Evolutionary conservation across 2,888 invertebrate genomes (phyloP).

Genomic region (Phaedon cochleariae): DNA sequence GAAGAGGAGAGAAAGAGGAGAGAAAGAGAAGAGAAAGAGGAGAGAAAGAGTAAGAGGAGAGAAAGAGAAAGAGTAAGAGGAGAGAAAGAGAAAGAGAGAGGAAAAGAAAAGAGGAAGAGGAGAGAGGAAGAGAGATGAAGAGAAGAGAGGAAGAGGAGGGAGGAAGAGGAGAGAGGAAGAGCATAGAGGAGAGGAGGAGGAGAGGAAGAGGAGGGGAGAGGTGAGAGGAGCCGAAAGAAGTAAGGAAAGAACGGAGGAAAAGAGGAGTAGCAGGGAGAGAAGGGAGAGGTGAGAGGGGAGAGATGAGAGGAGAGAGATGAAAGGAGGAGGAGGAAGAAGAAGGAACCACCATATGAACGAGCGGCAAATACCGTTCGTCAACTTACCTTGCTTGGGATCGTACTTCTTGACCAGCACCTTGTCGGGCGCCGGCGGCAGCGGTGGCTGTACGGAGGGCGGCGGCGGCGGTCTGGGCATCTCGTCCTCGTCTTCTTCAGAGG

Average conservation of each 20-base stretch:
- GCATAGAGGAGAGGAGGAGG: neutral
- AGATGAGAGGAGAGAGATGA: neutral
- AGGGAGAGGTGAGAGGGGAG: neutral
- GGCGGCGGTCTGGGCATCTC: conserved; percentile 57
- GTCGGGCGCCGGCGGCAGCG: conserved; percentile 87
- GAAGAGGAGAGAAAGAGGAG: neutral
- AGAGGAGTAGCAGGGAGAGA: neutral
- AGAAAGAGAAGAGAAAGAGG: conserved; percentile 4
- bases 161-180: neutral
- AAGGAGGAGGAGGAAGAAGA: conserved; percentile 7
- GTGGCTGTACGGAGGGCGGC: conserved; percentile 64
- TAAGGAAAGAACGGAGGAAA: neutral
- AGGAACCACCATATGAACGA: too few species aligned
- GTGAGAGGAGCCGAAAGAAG: neutral
- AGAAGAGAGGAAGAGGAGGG: neutral
- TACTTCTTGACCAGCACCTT: conserved; percentile 97
- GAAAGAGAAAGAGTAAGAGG: conserved; percentile 2
- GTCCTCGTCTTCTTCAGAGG: too few species aligned
- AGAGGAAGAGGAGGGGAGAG: conserved; percentile 5
- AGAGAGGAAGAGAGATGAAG: neutral
- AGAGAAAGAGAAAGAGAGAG: neutral
- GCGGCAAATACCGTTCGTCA: too few species aligned
- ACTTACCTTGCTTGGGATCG: conserved; percentile 85
- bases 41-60: neutral
- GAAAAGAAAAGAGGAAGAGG: neutral